Base-by-base conservation (phyloP, 2,888 invertebrate species). In the Aporophyla lueneburgensis region DNA sequence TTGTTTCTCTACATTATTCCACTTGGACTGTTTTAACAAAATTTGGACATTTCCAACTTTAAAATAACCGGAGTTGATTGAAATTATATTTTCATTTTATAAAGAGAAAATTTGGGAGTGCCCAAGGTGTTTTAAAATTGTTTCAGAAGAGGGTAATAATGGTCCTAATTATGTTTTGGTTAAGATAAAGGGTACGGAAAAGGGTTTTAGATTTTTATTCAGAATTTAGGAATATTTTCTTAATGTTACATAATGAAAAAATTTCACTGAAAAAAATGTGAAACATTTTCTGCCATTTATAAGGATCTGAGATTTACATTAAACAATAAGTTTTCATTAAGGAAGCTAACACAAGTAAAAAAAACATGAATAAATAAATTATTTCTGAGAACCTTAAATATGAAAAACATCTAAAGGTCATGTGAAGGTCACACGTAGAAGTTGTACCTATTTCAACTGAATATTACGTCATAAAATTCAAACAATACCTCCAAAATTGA, bases 71-170 rank as follows among this genome's bases (percentile, higher is more conserved):
- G 66, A 72, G 77, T 77, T 84, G 62, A 81, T 84, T 81, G 61
- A 71, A 81, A 84, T 66, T 76, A 24, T 71, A n/a, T 27, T 73
- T 66, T 66, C 73, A 69, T 69, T 84, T 68, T 53, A 65, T 59
- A 14, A 62, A 67, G 16, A 0, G 53, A 71, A 73, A 58, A 54
- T 83, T 84, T 21, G 16, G 21, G 16, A 76, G 61, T 14, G 61
- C 81, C 83, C 58, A 65, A 54, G 81, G 83, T 59, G 71, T 62
- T 83, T 66, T 66, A 58, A 69, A 71, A 81, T 77, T 80, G 76
- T 76, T 84, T 56, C 54, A 27, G 19, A 10, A 16, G 33, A 67
- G 51, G 68, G 46, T 76, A 69, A 77, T 77, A 51, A 71, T 66
- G 56, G 14, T 14, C 62, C 46, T 71, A 66, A 80, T 83, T 74